Conservation (phyloP, 2,113 vertebrate genomes). For the Nibea coibor region DNA sequence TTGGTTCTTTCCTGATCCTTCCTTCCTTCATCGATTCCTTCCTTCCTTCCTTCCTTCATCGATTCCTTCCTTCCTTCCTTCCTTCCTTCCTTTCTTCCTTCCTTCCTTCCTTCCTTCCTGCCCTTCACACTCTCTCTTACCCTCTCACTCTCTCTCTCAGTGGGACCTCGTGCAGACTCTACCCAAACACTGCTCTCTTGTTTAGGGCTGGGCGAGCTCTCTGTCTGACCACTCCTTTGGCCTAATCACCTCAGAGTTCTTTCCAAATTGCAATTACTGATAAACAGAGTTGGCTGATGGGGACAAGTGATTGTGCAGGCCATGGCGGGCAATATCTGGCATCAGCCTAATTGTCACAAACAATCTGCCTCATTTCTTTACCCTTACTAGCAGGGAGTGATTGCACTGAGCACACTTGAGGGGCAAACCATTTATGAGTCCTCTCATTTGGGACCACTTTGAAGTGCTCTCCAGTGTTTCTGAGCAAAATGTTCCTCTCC, state of each 20-base stretch:
- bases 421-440: slow-evolving; percentile 77
- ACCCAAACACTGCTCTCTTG: slow-evolving; percentile 82
- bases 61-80: slow-evolving; percentile 22
- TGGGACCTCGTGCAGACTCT: slow-evolving; percentile 78
- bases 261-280: slow-evolving; percentile 85
- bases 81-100: slow-evolving; percentile 16
- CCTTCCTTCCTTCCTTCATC: slow-evolving; percentile 41
- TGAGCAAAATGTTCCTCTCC: slow-evolving; percentile 58
- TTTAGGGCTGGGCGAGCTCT: slow-evolving; percentile 82
- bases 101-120: slow-evolving; percentile 17
- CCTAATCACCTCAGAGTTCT: slow-evolving; percentile 80
- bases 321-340: slow-evolving; percentile 82
- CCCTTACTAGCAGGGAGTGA: slow-evolving; percentile 62
- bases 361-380: slow-evolving; percentile 78
- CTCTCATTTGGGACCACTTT: slow-evolving; percentile 81
- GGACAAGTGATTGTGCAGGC: slow-evolving; percentile 76
- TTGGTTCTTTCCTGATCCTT: slow-evolving; percentile 5
- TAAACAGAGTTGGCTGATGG: slow-evolving; percentile 84
- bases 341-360: slow-evolving; percentile 87
- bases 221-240: slow-evolving; percentile 76
- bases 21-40: slow-evolving; percentile 32
- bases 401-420: slow-evolving; percentile 74
- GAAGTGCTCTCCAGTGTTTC: slow-evolving; percentile 78
- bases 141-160: slow-evolving; percentile 48
- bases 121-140: slow-evolving; percentile 48